A percentile compares a stretch with the other conserved stretches of the same genome.
These are phyloP conservation scores for Panagrolaimus sp. DNA, from an alignment of 1,140 invertebrate species.

Conservation along the genomic window DNA sequence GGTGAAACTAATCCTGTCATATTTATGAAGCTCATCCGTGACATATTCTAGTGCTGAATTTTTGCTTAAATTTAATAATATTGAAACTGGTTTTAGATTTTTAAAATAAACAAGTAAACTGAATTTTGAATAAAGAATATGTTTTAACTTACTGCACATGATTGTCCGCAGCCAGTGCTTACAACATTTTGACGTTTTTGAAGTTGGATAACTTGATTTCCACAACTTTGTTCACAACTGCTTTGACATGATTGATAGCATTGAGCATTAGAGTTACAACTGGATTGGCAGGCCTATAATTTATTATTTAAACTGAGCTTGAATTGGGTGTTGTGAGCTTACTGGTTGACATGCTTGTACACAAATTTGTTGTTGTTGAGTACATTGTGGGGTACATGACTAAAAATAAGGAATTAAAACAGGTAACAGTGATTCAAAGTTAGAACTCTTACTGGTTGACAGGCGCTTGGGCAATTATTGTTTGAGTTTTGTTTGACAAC, in stretches of 20 bases:
- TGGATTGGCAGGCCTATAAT: slow-evolving; percentile 14
- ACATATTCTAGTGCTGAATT: too few species aligned
- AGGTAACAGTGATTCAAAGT: too few species aligned
- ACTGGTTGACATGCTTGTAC: slow-evolving; percentile 27
- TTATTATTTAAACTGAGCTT: neutral
- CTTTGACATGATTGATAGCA: slow-evolving; percentile 30
- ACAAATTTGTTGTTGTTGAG: slow-evolving; percentile 35
- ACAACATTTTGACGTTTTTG: neutral
- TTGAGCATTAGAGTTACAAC: slow-evolving; percentile 26
- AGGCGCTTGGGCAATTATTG: slow-evolving; percentile 15
- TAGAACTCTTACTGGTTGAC: neutral
- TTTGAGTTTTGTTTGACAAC: slow-evolving; percentile 18
- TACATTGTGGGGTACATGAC: slow-evolving; percentile 25
- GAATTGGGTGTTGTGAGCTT: neutral
- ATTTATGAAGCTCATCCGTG: too few species aligned
- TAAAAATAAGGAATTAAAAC: too few species aligned
- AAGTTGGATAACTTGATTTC: slow-evolving; percentile 11
- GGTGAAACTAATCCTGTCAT: too few species aligned
- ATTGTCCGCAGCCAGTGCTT: slow-evolving; percentile 10
- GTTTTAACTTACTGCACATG: slow-evolving; percentile 16
- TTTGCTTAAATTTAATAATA: neutral
- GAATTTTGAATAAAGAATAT: too few species aligned
- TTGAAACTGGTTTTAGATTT: too few species aligned
- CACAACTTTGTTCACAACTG: slow-evolving; percentile 29
- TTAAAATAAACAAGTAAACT: too few species aligned